Conservation (phyloP, 2,888 invertebrate genomes). For the Machimus rusticus region DNA sequence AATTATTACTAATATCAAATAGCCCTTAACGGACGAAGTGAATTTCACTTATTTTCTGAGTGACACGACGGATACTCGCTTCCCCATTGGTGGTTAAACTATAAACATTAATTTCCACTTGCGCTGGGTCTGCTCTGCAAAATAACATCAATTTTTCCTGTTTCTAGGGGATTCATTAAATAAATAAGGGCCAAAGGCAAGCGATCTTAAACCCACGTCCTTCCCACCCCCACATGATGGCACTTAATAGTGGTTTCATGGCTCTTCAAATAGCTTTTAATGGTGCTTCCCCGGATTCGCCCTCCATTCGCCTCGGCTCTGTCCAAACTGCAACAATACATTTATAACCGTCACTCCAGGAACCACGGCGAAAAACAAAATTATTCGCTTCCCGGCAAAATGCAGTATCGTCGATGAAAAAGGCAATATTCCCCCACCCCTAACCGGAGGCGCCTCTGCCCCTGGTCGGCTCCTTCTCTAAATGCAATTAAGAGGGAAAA, state of each 20-base stretch:
- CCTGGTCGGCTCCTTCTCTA: neutral
- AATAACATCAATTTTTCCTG: neutral
- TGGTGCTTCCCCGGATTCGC: neutral
- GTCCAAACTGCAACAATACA: neutral
- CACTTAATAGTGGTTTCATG: neutral
- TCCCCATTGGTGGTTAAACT: neutral
- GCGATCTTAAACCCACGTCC: neutral
- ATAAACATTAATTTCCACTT: constrained; percentile 1
- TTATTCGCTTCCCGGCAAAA: neutral
- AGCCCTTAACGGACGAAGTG: neutral
- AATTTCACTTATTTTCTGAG: neutral
- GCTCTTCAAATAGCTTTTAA: neutral
- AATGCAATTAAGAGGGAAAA: constrained; percentile 31
- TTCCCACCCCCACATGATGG: neutral
- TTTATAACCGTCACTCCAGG: neutral
- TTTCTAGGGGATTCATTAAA: neutral
- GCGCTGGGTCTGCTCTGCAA: neutral
- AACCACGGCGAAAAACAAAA: neutral
- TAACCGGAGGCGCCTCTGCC: neutral
- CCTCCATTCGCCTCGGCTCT: neutral
- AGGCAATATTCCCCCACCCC: neutral
- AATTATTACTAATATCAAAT: neutral
- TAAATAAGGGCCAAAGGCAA: neutral
- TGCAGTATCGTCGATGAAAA: neutral
- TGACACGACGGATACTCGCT: neutral